A percentile compares a stretch with the other conserved stretches of the same genome.
These are phyloP conservation scores for Heteractis magnifica DNA, from an alignment of 92 coral and sea anemone genomes.

Conservation along the genomic window DNA sequence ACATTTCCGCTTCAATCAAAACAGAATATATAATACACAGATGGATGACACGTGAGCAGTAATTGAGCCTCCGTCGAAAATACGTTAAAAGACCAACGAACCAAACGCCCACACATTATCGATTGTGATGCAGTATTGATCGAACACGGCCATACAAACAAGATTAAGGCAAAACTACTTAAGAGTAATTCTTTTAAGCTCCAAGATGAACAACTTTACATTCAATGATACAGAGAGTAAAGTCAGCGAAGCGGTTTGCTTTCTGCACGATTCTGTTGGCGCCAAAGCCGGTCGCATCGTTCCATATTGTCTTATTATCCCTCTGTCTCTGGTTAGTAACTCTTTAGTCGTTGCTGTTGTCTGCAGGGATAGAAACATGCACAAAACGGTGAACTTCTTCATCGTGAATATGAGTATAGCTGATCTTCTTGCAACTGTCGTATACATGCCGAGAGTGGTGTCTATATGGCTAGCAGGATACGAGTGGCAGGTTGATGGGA, in stretches of 20 bases:
- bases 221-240: slow-evolving; percentile 22
- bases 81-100: not conserved
- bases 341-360: slow-evolving; percentile 59
- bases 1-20: not conserved
- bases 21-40: not conserved
- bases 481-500: slow-evolving; percentile 61
- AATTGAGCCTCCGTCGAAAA: not conserved
- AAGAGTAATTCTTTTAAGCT: too few relatives aligned
- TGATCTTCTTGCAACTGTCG: slow-evolving; percentile 60
- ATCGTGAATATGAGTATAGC: slow-evolving; percentile 76
- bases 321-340: slow-evolving; percentile 63
- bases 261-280: slow-evolving; percentile 46
- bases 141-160: not conserved
- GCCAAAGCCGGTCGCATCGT: slow-evolving; percentile 39
- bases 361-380: slow-evolving; percentile 44
- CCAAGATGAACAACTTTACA: slow-evolving; percentile 18
- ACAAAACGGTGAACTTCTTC: slow-evolving; percentile 70
- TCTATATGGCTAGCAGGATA: slow-evolving; percentile 55
- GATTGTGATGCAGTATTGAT: not conserved
- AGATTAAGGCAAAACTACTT: not conserved
- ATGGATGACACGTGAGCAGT: not conserved
- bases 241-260: slow-evolving; percentile 51
- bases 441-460: slow-evolving; percentile 71
- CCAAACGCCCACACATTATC: not conserved
- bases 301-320: slow-evolving; percentile 60